A percentile compares a stretch with the other conserved stretches of the same genome.
Conservation (phyloP, 1,140 invertebrate genomes). For the Ceratosolen solmsi region DNA sequence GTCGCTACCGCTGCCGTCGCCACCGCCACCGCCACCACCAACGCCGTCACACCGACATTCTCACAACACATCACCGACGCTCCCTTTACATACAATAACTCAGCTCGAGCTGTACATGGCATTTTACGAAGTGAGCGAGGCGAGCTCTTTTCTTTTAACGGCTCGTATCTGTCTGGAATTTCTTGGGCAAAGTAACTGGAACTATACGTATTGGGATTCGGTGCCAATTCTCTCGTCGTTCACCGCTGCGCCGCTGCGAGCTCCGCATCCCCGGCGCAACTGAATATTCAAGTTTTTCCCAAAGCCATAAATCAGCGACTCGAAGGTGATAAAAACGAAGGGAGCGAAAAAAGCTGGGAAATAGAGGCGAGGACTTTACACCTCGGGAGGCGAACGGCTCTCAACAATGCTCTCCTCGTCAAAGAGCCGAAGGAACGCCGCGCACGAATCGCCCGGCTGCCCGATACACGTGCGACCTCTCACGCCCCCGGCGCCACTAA, state of each 20-base stretch:
- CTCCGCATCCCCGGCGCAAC: not conserved
- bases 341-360: not conserved
- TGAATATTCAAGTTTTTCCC: conserved; percentile 41
- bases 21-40: too few relatives aligned
- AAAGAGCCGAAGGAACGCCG: not conserved
- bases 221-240: conserved; percentile 16
- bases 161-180: conserved; percentile 20
- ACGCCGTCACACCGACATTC: too few relatives aligned
- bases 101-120: too few relatives aligned
- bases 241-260: not conserved
- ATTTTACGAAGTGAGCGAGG: not conserved
- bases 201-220: conserved; percentile 18
- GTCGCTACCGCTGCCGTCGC: too few relatives aligned
- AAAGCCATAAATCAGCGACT: conserved; percentile 34
- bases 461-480: not conserved
- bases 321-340: conserved; percentile 21
- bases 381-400: not conserved
- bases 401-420: not conserved
- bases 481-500: not conserved
- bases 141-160: not conserved
- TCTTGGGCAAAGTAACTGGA: conserved; percentile 36
- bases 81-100: too few relatives aligned
- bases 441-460: not conserved
- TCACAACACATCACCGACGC: too few relatives aligned
- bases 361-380: too few relatives aligned